These are phyloP conservation scores for Pachycephus smyrnensis DNA, from an alignment of 2,888 invertebrate species.

Conservation along the genomic window DNA sequence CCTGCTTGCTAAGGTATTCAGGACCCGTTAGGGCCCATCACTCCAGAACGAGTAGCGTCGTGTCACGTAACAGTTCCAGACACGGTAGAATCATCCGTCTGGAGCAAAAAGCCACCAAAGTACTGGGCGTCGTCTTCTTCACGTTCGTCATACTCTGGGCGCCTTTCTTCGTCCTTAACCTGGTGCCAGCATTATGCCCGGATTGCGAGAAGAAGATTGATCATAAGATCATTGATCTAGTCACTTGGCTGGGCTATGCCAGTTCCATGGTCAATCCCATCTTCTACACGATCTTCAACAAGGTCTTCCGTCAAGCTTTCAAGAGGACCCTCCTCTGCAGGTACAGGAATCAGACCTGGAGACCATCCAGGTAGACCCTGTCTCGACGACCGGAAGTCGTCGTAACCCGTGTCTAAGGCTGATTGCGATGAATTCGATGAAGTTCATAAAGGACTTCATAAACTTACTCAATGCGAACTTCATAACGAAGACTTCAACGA, in stretches of 20 bases:
- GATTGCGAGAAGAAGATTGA: constrained; percentile 82
- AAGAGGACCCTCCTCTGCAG: constrained; percentile 86
- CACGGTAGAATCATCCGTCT: constrained; percentile 87
- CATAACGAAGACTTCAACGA: no score
- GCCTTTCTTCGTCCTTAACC: constrained; percentile 93
- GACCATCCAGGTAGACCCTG: constrained; percentile 69
- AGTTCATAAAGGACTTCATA: no score
- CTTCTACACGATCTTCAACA: constrained; percentile 96
- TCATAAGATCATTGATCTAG: constrained; percentile 85
- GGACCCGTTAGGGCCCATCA: constrained; percentile 78
- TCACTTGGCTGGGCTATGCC: constrained; percentile 93
- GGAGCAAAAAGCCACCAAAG: constrained; percentile 97
- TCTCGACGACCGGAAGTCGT: constrained; percentile 48
- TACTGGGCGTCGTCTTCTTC: constrained; percentile 93
- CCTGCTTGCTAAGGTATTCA: constrained; percentile 69
- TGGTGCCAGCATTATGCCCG: constrained; percentile 85
- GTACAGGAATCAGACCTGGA: constrained; percentile 74
- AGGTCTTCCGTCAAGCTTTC: constrained; percentile 91
- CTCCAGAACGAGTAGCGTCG: constrained; percentile 83
- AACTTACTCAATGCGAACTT: no score
- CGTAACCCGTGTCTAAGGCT: constrained; percentile 43
- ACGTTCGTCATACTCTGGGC: constrained; percentile 95
- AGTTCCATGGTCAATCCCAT: constrained; percentile 96
- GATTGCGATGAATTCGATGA: neutral
- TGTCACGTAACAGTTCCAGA: constrained; percentile 83